Conservation (phyloP, 2,797 vertebrate genomes). For the Strix occidentalis region DNA sequence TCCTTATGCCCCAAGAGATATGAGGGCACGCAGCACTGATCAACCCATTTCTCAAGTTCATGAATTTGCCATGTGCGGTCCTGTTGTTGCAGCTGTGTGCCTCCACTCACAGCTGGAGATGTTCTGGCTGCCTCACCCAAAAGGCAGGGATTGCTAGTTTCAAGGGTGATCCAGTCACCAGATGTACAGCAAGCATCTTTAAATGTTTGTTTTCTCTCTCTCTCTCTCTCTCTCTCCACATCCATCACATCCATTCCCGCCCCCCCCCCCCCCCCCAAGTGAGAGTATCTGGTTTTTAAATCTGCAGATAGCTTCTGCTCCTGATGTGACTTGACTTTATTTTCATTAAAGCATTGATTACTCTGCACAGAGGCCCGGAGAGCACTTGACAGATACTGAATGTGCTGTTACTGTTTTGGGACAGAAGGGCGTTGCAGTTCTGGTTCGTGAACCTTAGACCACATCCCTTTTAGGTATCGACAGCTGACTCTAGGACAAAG, state of each 20-base stretch:
- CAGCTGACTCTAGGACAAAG: neutral
- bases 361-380: neutral
- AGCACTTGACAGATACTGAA: neutral
- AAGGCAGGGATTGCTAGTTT: neutral
- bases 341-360: neutral
- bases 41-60: neutral
- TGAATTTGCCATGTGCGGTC: neutral
- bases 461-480: neutral
- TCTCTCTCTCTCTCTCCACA: neutral
- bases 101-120: neutral
- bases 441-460: neutral
- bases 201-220: neutral
- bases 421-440: neutral
- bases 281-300: conserved; percentile 12
- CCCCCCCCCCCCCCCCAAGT: no score
- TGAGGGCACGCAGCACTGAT: neutral
- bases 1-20: neutral
- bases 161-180: neutral
- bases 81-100: neutral
- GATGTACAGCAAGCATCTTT: neutral
- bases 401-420: neutral
- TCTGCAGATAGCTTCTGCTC: neutral
- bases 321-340: neutral
- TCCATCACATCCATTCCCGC: no score
- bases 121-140: neutral